These are phyloP conservation scores for Peromyscus polionotus DNA, from an alignment of 2,113 vertebrate species.

Conservation along the genomic window DNA sequence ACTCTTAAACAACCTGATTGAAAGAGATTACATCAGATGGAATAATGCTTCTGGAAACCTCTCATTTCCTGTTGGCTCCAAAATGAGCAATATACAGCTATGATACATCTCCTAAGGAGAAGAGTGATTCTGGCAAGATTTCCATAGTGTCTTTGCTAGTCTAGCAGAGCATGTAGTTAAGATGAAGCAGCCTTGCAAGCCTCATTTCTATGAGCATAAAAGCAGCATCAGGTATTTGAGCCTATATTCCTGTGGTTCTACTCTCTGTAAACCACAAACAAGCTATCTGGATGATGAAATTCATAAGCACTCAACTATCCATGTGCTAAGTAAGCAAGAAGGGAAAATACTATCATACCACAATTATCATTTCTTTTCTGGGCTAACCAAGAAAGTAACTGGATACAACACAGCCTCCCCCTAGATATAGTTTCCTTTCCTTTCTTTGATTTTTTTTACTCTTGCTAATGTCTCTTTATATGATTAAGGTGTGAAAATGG, in stretches of 20 bases:
- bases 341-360: not conserved
- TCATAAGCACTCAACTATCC: not conserved
- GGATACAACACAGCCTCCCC: not conserved
- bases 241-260: not conserved
- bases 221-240: not conserved
- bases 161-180: not conserved
- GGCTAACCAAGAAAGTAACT: not conserved
- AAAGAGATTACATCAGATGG: slow-evolving; percentile 17
- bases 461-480: slow-evolving; percentile 20
- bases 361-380: not conserved
- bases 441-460: slow-evolving; percentile 25
- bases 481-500: slow-evolving; percentile 50
- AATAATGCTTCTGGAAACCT: not conserved
- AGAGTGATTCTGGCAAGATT: slow-evolving; percentile 1
- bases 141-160: slow-evolving; percentile 48
- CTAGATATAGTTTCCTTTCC: not conserved
- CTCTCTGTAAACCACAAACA: slow-evolving; percentile 23
- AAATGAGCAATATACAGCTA: slow-evolving; percentile 17
- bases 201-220: slow-evolving; percentile 43
- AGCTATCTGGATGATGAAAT: not conserved
- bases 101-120: slow-evolving; percentile 29
- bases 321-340: not conserved
- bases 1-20: slow-evolving; percentile 17
- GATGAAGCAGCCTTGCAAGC: slow-evolving; percentile 4
- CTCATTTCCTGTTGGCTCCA: slow-evolving; percentile 6